Percentiles rank a stretch among this genome's conserved stretches.
These are phyloP conservation scores for Halictus ligatus DNA, from an alignment of 2,888 invertebrate species.

Conservation along the genomic window DNA sequence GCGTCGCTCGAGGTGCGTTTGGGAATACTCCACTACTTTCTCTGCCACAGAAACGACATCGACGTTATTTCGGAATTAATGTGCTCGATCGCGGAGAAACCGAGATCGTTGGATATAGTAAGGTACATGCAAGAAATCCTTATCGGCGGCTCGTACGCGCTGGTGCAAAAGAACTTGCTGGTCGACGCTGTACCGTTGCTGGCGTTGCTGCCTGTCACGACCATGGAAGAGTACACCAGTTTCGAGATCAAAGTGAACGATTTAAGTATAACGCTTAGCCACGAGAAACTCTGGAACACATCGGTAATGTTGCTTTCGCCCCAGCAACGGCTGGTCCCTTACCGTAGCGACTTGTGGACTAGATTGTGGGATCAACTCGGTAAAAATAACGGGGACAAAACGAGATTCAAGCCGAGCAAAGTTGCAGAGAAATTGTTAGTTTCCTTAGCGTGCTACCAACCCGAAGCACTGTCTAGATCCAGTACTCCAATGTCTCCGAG, in stretches of 20 bases:
- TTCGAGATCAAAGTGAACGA: constrained; percentile 88
- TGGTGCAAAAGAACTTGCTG: constrained; percentile 90
- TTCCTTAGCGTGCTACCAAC: constrained; percentile 93
- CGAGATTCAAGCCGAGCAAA: constrained; percentile 88
- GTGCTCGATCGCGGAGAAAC: constrained; percentile 87
- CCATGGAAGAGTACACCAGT: constrained; percentile 86
- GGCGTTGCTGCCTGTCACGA: constrained; percentile 90
- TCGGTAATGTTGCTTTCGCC: constrained; percentile 93
- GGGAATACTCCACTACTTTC: constrained; percentile 93
- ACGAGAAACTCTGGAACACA: constrained; percentile 92
- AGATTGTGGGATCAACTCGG: constrained; percentile 91
- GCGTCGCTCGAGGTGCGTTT: constrained; percentile 90
- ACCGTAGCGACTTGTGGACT: constrained; percentile 93
- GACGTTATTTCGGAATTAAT: constrained; percentile 91
- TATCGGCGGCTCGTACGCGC: constrained; percentile 90
- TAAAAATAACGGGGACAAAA: constrained; percentile 87
- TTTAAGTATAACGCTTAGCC: constrained; percentile 88
- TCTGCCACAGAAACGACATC: constrained; percentile 91
- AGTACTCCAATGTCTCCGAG: constrained; percentile 94
- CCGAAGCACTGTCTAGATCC: constrained; percentile 93
- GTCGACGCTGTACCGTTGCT: constrained; percentile 89
- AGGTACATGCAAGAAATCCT: constrained; percentile 93
- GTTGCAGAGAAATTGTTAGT: constrained; percentile 92
- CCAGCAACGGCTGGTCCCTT: constrained; percentile 93
- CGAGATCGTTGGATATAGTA: constrained; percentile 87